Percentiles rank a stretch among this genome's conserved stretches.
These are phyloP conservation scores for Callimorpha dominula DNA, from an alignment of 2,888 invertebrate species.

Conservation along the genomic window DNA sequence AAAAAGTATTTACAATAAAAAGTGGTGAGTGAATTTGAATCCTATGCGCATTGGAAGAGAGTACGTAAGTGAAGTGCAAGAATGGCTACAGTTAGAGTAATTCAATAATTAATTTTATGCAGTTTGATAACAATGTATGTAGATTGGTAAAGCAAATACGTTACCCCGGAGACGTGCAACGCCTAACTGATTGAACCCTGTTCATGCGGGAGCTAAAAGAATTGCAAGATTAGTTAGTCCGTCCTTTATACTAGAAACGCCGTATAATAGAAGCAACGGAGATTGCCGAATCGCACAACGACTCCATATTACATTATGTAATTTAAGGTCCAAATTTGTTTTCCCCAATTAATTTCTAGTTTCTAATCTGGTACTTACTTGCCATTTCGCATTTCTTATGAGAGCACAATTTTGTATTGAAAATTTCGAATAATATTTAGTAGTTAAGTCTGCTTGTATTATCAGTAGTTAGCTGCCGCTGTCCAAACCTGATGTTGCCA, in stretches of 20 bases:
- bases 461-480: conserved; percentile 30
- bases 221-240: background rate
- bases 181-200: background rate
- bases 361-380: conserved; percentile 49
- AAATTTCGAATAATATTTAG: conserved; percentile 26
- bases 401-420: conserved; percentile 41
- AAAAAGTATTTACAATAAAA: background rate
- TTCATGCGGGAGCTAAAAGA: too few relatives aligned
- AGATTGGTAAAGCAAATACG: background rate
- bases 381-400: conserved; percentile 51
- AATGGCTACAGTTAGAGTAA: background rate
- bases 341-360: conserved; percentile 18
- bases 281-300: background rate
- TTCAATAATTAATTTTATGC: background rate
- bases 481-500: conserved; percentile 56
- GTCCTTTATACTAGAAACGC: too few relatives aligned
- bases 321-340: conserved; percentile 4
- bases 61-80: background rate
- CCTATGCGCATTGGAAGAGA: background rate
- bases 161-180: background rate
- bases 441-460: conserved; percentile 32
- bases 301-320: background rate
- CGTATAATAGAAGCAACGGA: background rate
- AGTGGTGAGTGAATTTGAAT: background rate
- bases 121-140: background rate